phyloP scores from a whole-genome alignment of 1,140 invertebrate genomes.

The Procambarus virginalis region DNA sequence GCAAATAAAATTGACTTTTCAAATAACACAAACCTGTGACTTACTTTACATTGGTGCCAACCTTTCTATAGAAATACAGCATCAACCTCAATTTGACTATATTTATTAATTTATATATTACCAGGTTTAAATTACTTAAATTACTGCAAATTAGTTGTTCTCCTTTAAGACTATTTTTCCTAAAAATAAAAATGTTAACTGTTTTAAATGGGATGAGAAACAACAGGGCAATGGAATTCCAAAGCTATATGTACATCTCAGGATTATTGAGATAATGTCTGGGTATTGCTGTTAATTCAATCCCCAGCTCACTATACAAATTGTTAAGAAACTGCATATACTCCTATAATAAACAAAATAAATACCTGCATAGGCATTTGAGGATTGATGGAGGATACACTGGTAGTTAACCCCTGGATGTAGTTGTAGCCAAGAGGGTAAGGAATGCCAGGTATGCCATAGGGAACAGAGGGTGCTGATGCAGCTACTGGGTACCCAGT shows the following conservation, averaged over 20 bases:
- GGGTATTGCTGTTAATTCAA: background rate
- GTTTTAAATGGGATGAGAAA: too few relatives aligned
- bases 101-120: too few relatives aligned
- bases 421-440: conserved; percentile 67
- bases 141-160: too few relatives aligned
- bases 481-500: conserved; percentile 56
- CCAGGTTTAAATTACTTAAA: too few relatives aligned
- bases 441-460: conserved; percentile 60
- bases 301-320: background rate
- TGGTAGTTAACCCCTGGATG: conserved; percentile 57
- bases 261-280: background rate
- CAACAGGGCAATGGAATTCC: too few relatives aligned
- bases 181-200: too few relatives aligned
- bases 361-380: conserved; percentile 65
- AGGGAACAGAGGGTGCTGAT: conserved; percentile 51
- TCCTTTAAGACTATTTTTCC: too few relatives aligned
- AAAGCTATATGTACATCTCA: background rate
- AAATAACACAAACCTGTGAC: too few relatives aligned
- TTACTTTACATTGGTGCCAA: too few relatives aligned
- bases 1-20: too few relatives aligned
- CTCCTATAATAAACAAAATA: background rate
- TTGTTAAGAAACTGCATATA: background rate
- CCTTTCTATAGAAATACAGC: too few relatives aligned
- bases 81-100: too few relatives aligned
- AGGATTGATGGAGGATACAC: conserved; percentile 65